These are phyloP conservation scores for Eucidaris tribuloides DNA, from an alignment of 35 echinoderm and acorn worm species.

Conservation along the genomic window DNA sequence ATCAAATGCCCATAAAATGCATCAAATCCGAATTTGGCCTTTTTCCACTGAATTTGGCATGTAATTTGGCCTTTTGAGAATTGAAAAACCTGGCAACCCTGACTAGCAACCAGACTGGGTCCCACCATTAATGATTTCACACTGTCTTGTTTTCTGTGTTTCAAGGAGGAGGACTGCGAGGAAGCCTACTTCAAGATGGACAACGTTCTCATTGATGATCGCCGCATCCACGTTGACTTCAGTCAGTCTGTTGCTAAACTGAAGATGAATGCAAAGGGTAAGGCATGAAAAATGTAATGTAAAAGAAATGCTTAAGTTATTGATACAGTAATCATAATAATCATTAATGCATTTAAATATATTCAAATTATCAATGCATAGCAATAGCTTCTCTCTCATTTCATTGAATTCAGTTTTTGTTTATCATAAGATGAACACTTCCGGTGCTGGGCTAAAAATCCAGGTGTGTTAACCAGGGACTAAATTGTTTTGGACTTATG, in stretches of 20 bases:
- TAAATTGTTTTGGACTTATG: too few species aligned
- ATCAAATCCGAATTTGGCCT: too few species aligned
- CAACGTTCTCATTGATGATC: constrained; percentile 94
- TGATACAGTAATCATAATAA: neutral
- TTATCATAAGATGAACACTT: neutral
- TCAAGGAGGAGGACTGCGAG: constrained; percentile 95
- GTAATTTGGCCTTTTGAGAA: too few species aligned
- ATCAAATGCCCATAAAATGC: too few species aligned
- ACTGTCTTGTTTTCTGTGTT: too few species aligned
- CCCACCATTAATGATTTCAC: too few species aligned
- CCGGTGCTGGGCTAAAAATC: neutral
- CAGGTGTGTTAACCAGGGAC: too few species aligned
- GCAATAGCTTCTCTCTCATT: neutral
- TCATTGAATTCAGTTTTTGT: neutral
- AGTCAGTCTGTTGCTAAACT: constrained; percentile 98
- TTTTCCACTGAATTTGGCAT: too few species aligned
- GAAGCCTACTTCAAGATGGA: constrained; percentile 99
- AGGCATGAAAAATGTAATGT: neutral
- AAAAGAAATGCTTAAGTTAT: neutral
- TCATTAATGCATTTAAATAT: neutral
- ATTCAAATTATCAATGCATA: neutral
- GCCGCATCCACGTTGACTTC: constrained; percentile 97
- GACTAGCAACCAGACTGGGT: too few species aligned
- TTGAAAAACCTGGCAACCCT: too few species aligned
- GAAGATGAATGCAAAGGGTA: constrained; percentile 71